Evolutionary conservation across 2,113 vertebrate genomes (phyloP), one percentile per base, ranked within the genome.

Genomic region (Amphiprion percula): DNA sequence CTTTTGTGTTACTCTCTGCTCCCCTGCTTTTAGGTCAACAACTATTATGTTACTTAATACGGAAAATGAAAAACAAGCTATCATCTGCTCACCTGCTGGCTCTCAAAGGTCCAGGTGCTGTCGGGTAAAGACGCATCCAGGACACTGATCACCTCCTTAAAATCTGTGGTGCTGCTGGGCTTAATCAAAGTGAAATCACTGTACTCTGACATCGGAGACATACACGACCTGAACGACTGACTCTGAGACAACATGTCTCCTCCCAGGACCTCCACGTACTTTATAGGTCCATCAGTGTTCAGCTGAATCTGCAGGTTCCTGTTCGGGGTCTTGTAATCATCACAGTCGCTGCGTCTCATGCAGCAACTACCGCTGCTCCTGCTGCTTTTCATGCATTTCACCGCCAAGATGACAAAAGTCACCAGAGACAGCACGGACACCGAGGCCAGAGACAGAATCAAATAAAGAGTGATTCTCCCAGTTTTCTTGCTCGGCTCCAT

Each of bases 141-240:
- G 12, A 93, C 90, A 83, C 83, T 93, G 85, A 93, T 88, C 74
- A 92, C 89, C 39, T 93, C 91, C 72, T 87, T 91, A 86, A 92
- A 92, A 76, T 91, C 91, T n/a, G 84, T 87, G 78, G 90, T 92
- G 86, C 91, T 90, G 81, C 84, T 90, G 83, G 95, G 94, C 66
- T 94, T 96, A 81, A 95, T 90, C 84, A 96, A 88, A 69, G 95
- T 94, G 88, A 96, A 94, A 71, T 96, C 95, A 84, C 96, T 95
- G 93, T 94, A 95, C 83, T 95, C 95, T 47, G 96, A 96, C 80
- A 95, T 92, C 0, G 95, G 95, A 49, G 95, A 96, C 80, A 96
- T 93, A 77, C 94, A 96, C 65, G 95, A 95, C 79, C 95, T 93
- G 88, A 95, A 96, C 30, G 94, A 90, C 82, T 92, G 91, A 85